Evolutionary conservation across 2,797 vertebrate species (phyloP).

Genomic region (Esox lucius): DNA sequence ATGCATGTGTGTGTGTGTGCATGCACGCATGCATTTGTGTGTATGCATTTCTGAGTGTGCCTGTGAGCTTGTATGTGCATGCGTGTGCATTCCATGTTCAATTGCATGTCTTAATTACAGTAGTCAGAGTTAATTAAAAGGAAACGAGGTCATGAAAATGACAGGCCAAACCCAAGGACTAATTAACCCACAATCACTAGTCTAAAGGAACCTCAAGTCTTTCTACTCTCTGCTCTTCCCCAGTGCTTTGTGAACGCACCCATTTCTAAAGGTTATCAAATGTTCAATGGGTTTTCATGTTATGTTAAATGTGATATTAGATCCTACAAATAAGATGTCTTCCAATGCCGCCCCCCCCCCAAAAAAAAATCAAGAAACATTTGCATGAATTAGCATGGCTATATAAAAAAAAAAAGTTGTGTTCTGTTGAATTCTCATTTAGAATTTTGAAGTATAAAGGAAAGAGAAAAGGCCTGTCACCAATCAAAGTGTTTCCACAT

Average conservation of each 20-base stretch:
- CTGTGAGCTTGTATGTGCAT: background rate
- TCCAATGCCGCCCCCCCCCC: no score
- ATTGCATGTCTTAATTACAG: conserved; percentile 23
- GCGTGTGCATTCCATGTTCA: background rate
- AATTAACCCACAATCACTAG: conserved; percentile 5
- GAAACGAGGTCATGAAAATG: conserved; percentile 18
- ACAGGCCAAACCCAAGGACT: conserved; percentile 9
- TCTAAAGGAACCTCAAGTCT: background rate
- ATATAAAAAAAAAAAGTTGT: background rate
- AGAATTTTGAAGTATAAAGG: background rate
- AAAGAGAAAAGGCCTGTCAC: background rate
- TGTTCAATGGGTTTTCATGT: background rate
- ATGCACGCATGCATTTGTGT: background rate
- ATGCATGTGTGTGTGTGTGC: background rate
- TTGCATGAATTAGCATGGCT: background rate
- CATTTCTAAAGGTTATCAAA: background rate
- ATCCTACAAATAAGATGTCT: background rate
- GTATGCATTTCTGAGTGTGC: background rate
- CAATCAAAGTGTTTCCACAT: background rate
- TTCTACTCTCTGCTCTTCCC: background rate
- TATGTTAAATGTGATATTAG: background rate
- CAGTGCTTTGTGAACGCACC: background rate
- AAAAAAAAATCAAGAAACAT: background rate
- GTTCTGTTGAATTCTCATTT: background rate
- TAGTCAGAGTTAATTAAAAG: conserved; percentile 17